Base-by-base conservation (phyloP, 2,888 invertebrate species). In the Apamea epomidion region DNA sequence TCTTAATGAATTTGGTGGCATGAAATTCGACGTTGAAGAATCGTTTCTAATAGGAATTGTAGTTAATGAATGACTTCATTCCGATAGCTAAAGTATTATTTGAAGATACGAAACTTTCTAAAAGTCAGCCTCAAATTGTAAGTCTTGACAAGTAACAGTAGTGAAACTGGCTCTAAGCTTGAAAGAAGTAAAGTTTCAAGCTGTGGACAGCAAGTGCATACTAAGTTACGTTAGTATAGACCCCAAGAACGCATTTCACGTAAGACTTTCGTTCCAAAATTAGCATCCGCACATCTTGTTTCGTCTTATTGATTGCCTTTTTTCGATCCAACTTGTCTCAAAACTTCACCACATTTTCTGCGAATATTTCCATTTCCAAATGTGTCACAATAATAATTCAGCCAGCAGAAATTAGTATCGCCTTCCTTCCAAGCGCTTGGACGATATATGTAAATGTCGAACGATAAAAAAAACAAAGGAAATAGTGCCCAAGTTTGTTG, bases 391-490 rank as follows among this genome's bases (percentile, higher is more conserved):
- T 65, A 67, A 37, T 71, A 29, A 82, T 75, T 70, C 62, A 64
- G 82, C 62, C 25, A 29, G 16, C 21, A 65, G 14, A 58, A 74
- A 60, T 65, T 72, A 29, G 18, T 65, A 75, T n/a, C 42, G 21
- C 32, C 45, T 74, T 76, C 67, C 76, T 69, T 54, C 48, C 76
- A 69, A 58, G 16, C 60, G 77, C 65, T 74, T 69, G 25, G 21
- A 73, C 51, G 62, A 67, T 70, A 67, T 78, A 87, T 83, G 78
- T 81, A 70, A 88, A 84, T 81, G 64, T 29, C 21, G 32, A 62
- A 76, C 76, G 62, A 82, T 76, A 86, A 86, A 86, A 84, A 87
- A 82, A 81, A 79, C 81, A 87, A 89, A 89, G 87, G 85, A 88
- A 78, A 79, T 81, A 73, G 76, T 81, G 48, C 48, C 60, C n/a